Conservation (phyloP, 1,140 invertebrate species). For the Teleogryllus occipitalis region DNA sequence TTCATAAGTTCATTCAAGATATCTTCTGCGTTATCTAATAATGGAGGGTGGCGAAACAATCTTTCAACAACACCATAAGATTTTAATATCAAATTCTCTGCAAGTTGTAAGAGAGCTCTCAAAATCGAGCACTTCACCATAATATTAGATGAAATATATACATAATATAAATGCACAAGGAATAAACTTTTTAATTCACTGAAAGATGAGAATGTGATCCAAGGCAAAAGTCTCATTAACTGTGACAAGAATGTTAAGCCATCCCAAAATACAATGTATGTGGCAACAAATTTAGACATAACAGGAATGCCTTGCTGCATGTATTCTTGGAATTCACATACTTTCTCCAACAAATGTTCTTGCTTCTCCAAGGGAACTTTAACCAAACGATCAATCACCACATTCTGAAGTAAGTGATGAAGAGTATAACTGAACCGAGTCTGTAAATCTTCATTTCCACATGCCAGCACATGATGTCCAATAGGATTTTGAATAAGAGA, state of each 20-base stretch:
- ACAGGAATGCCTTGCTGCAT: neutral
- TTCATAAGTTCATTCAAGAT: neutral
- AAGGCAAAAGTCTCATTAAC: neutral
- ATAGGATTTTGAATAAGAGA: neutral
- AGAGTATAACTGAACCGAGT: neutral
- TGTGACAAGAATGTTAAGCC: neutral
- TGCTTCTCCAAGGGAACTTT: neutral
- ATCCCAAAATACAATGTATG: neutral
- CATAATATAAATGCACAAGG: neutral
- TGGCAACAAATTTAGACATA: neutral
- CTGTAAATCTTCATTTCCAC: neutral
- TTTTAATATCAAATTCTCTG: neutral
- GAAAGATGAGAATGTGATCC: neutral
- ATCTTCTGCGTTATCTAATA: neutral
- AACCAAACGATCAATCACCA: neutral
- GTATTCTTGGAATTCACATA: neutral
- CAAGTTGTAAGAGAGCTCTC: neutral
- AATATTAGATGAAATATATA: neutral
- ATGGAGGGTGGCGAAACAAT: neutral
- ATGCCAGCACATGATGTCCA: neutral
- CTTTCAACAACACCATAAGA: neutral
- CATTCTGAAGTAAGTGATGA: neutral
- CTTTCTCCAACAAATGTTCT: neutral
- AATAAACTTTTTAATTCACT: neutral
- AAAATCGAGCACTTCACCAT: neutral